Conservation (phyloP, 1,140 invertebrate species). For the Parapsyche elsis region DNA sequence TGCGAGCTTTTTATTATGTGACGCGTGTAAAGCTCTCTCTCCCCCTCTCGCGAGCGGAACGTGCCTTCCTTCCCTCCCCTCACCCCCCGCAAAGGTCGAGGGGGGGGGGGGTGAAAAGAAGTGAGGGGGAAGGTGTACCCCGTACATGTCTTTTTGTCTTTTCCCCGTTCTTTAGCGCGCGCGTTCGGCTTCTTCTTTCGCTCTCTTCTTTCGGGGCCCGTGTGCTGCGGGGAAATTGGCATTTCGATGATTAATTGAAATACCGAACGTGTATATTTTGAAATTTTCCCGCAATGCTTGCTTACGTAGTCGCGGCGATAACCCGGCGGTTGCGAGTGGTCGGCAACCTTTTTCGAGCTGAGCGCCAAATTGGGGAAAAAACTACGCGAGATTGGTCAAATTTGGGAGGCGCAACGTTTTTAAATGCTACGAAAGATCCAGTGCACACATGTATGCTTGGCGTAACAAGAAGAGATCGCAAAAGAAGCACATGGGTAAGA, state of each 20-base stretch:
- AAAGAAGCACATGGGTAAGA: too few species aligned
- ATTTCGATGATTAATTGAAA: conserved; percentile 55
- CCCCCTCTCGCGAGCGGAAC: neutral
- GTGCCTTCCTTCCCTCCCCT: neutral
- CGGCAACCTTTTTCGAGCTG: neutral
- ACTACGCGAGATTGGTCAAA: neutral
- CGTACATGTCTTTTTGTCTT: conserved; percentile 41
- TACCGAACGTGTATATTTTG: conserved; percentile 3
- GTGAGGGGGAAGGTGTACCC: neutral
- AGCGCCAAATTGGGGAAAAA: neutral
- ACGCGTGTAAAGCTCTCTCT: conserved; percentile 36
- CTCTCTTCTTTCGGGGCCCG: neutral
- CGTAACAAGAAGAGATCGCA: too few species aligned
- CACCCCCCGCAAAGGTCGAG: conserved; percentile 1
- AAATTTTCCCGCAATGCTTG: neutral
- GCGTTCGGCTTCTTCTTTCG: neutral
- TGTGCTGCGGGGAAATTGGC: conserved; percentile 49
- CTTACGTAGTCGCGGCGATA: neutral
- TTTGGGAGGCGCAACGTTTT: too few species aligned
- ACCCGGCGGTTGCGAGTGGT: neutral
- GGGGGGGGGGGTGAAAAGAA: conserved; percentile 8
- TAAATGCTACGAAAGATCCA: too few species aligned
- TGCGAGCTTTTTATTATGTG: conserved; percentile 47
- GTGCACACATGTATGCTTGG: too few species aligned
- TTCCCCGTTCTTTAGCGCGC: conserved; percentile 12